A percentile compares a stretch with the other conserved stretches of the same genome.
Evolutionary conservation across 2,888 invertebrate genomes (phyloP).

Genomic region (Corbicula japonica): DNA sequence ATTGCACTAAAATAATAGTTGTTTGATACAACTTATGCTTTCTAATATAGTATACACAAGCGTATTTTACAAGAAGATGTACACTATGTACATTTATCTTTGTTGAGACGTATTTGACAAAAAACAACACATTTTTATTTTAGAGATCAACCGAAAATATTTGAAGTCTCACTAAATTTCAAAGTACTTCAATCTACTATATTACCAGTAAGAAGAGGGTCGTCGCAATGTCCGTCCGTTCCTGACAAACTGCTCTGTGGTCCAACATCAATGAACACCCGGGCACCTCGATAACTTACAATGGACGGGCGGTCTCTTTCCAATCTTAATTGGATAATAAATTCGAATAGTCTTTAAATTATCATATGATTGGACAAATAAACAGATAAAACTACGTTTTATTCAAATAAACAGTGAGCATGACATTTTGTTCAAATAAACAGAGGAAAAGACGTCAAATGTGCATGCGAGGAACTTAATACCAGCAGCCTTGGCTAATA

Average conservation of each 20-base stretch:
- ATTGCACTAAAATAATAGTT: no score
- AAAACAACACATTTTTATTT: not conserved
- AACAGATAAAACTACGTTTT: not conserved
- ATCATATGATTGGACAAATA: not conserved
- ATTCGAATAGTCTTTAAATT: not conserved
- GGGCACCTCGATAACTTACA: conserved; percentile 32
- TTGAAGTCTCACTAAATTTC: not conserved
- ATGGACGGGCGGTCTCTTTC: conserved; percentile 27
- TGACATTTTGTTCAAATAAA: no score
- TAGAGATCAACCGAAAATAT: not conserved
- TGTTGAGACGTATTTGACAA: not conserved
- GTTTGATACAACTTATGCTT: no score
- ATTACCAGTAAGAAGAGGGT: conserved; percentile 29
- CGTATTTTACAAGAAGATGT: not conserved
- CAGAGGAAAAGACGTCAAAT: no score
- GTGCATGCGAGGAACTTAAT: no score
- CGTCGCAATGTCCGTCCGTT: conserved; percentile 20
- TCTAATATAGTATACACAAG: no score
- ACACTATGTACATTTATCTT: not conserved
- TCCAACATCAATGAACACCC: conserved; percentile 22
- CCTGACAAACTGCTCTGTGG: conserved; percentile 21
- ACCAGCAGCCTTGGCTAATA: no score
- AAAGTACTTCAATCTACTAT: not conserved
- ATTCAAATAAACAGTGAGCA: not conserved
- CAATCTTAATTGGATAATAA: conserved; percentile 1